Conservation (phyloP, 2,888 invertebrate genomes). For the Deilephila elpenor region DNA sequence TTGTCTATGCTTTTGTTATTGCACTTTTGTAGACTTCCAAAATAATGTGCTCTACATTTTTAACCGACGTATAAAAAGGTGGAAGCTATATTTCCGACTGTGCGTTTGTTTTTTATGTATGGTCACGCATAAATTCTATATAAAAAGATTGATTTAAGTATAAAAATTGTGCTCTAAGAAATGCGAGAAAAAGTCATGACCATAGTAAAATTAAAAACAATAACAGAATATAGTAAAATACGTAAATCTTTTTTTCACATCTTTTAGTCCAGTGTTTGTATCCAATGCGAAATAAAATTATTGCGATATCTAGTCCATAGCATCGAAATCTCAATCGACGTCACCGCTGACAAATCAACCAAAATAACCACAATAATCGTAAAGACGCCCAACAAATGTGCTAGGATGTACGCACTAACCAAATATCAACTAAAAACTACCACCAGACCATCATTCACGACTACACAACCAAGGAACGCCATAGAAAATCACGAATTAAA, state of each 20-base stretch:
- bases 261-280: not conserved
- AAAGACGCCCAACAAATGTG: slow-evolving; percentile 3
- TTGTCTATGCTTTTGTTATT: not conserved
- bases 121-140: no score
- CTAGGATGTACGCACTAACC: slow-evolving; percentile 9
- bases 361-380: slow-evolving; percentile 21
- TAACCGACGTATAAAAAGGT: not conserved
- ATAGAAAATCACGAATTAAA: not conserved
- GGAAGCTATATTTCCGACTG: not conserved
- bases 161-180: no score
- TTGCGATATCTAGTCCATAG: not conserved
- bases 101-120: no score
- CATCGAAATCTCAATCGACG: slow-evolving; percentile 3
- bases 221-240: not conserved
- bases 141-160: no score
- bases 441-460: not conserved
- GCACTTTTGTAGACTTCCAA: not conserved
- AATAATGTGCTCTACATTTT: not conserved
- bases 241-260: not conserved
- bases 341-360: slow-evolving; percentile 23
- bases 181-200: not conserved
- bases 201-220: not conserved
- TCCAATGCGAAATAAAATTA: not conserved
- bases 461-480: not conserved
- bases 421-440: not conserved